These are phyloP conservation scores for Zaprionus lachaisei DNA, from an alignment of 1,140 invertebrate genomes.

Conservation along the genomic window DNA sequence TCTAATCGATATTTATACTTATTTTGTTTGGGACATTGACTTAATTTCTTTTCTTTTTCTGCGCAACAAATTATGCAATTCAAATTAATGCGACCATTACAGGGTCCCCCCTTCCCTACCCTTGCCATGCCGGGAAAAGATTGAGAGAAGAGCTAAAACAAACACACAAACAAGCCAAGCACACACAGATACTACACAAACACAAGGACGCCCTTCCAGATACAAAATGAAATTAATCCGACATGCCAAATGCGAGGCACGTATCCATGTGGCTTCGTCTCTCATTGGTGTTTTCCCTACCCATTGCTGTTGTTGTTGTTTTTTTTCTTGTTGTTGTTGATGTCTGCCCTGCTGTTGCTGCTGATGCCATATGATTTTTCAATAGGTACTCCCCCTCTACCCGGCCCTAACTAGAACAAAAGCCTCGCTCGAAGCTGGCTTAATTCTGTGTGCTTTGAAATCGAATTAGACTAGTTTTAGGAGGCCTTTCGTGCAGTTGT, in stretches of 20 bases:
- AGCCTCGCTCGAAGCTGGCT: slow-evolving; percentile 56
- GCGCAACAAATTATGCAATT: slow-evolving; percentile 81
- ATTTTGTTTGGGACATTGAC: slow-evolving; percentile 77
- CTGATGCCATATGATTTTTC: slow-evolving; percentile 65
- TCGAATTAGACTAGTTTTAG: slow-evolving; percentile 67
- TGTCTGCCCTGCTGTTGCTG: slow-evolving; percentile 13
- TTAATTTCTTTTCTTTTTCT: slow-evolving; percentile 73
- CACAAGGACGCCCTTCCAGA: slow-evolving; percentile 8
- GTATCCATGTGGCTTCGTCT: slow-evolving; percentile 74
- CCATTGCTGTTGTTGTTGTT: slow-evolving; percentile 25
- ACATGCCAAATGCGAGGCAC: slow-evolving; percentile 77
- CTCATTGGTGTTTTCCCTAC: slow-evolving; percentile 67
- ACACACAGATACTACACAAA: slow-evolving; percentile 11
- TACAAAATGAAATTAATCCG: slow-evolving; percentile 77
- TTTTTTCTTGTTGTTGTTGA: slow-evolving; percentile 13
- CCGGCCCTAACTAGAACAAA: slow-evolving; percentile 48
- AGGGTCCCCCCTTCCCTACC: slow-evolving; percentile 5
- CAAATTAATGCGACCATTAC: slow-evolving; percentile 79
- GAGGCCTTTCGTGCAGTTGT: slow-evolving; percentile 37
- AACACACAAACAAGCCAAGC: slow-evolving; percentile 15
- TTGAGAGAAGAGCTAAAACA: slow-evolving; percentile 34
- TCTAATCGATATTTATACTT: slow-evolving; percentile 79
- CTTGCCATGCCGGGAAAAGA: slow-evolving; percentile 13
- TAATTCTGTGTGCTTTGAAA: slow-evolving; percentile 74
- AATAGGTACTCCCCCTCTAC: slow-evolving; percentile 52